Percentiles rank a stretch among this genome's conserved stretches.
These are phyloP conservation scores for Chydorus sphaericus DNA, from an alignment of 2,888 invertebrate genomes.

Conservation along the genomic window DNA sequence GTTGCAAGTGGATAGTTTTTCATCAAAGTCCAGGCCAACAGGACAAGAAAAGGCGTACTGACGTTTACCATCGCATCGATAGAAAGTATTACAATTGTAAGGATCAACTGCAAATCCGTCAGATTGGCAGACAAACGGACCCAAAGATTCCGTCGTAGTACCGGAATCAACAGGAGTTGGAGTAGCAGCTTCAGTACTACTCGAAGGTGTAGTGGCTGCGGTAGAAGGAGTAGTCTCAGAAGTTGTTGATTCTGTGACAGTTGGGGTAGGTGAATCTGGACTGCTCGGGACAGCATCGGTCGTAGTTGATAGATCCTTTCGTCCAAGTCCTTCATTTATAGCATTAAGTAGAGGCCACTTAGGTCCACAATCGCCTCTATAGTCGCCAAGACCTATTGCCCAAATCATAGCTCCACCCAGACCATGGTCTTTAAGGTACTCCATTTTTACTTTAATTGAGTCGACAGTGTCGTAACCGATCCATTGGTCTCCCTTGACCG, in stretches of 20 bases:
- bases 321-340: conserved; percentile 35
- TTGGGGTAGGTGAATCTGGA: too few relatives aligned
- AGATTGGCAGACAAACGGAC: too few relatives aligned
- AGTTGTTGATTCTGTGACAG: background rate
- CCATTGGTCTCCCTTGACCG: conserved; percentile 78
- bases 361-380: conserved; percentile 27
- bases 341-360: conserved; percentile 52
- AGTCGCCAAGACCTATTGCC: conserved; percentile 65
- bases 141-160: background rate
- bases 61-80: conserved; percentile 24
- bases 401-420: conserved; percentile 61
- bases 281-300: background rate
- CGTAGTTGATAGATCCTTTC: background rate
- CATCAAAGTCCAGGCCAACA: conserved; percentile 25
- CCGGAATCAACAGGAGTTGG: background rate
- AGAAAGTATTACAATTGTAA: conserved; percentile 24
- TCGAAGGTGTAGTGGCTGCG: conserved; percentile 9
- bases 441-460: conserved; percentile 10
- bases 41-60: conserved; percentile 26
- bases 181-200: background rate
- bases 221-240: conserved; percentile 5
- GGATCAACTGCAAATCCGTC: conserved; percentile 23
- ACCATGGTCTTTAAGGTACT: conserved; percentile 23
- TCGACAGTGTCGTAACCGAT: conserved; percentile 70
- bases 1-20: conserved; percentile 25